Percentiles rank a stretch among this genome's conserved stretches.
These are phyloP conservation scores for Sparidentex hasta DNA, from an alignment of 2,797 vertebrate species.

Conservation along the genomic window DNA sequence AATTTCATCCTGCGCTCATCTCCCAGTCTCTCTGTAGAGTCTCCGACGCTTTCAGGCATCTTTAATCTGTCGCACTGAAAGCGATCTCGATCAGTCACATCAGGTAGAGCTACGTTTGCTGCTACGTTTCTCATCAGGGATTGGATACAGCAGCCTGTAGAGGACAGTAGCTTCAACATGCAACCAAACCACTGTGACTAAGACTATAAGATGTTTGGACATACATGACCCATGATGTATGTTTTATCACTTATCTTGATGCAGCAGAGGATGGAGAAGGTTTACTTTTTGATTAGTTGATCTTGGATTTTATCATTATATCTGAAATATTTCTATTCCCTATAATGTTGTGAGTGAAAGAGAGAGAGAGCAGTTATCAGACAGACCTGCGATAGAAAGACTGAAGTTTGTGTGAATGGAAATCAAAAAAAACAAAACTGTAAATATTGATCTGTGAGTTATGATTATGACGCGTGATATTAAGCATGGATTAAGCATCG, in stretches of 20 bases:
- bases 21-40: conserved; percentile 55
- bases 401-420: conserved; percentile 45
- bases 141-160: conserved; percentile 41
- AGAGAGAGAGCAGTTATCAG: background rate
- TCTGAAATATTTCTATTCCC: conserved; percentile 53
- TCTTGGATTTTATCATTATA: conserved; percentile 33
- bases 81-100: conserved; percentile 51
- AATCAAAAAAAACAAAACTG: conserved; percentile 39
- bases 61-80: conserved; percentile 19
- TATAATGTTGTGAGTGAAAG: conserved; percentile 23
- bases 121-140: conserved; percentile 48
- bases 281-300: conserved; percentile 30
- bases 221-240: conserved; percentile 31
- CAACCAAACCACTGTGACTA: conserved; percentile 81
- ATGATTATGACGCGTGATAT: conserved; percentile 43
- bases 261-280: conserved; percentile 29
- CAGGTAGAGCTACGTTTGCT: conserved; percentile 54
- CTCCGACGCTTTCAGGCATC: conserved; percentile 26
- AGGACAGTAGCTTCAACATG: conserved; percentile 59
- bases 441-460: conserved; percentile 60
- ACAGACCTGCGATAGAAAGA: conserved; percentile 22
- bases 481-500: conserved; percentile 66
- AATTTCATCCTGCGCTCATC: conserved; percentile 43
- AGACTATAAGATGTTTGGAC: conserved; percentile 15
- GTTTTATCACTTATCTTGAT: conserved; percentile 33